Evolutionary conservation across 2,113 vertebrate species (phyloP).

Genomic region (Epinephelus fuscoguttatus): DNA sequence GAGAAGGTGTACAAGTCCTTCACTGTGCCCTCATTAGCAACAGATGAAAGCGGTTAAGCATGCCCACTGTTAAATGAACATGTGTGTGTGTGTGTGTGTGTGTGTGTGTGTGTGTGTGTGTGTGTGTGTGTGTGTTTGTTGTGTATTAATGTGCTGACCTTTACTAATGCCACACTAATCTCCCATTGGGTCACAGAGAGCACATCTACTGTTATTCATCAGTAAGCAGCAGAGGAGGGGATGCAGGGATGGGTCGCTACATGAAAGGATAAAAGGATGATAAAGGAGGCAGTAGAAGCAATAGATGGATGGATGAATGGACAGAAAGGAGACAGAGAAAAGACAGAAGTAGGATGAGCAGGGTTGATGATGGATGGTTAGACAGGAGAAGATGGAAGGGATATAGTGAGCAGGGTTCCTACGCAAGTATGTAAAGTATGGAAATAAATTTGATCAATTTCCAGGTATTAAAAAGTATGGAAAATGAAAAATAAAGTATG

Average conservation of each 20-base stretch:
- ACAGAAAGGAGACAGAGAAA: conserved; percentile 21
- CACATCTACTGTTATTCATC: conserved; percentile 81
- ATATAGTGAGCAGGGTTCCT: background rate
- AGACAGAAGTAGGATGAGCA: conserved; percentile 8
- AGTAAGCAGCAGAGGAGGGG: conserved; percentile 45
- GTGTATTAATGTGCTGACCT: conserved; percentile 89
- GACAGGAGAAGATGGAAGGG: conserved; percentile 9
- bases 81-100: conserved; percentile 4
- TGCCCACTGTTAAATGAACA: conserved; percentile 31
- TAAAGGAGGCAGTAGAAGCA: conserved; percentile 56
- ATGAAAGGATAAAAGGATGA: conserved; percentile 36
- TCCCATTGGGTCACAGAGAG: conserved; percentile 91
- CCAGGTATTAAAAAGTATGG: too few species aligned
- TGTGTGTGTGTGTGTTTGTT: conserved; percentile 50
- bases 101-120: background rate
- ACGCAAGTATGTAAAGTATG: too few species aligned
- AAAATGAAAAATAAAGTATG: too few species aligned
- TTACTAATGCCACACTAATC: conserved; percentile 93
- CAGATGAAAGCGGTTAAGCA: conserved; percentile 50
- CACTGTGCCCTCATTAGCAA: conserved; percentile 79
- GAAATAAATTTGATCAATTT: too few species aligned
- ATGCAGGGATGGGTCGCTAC: conserved; percentile 68
- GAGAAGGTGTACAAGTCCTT: conserved; percentile 66
- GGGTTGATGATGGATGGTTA: conserved; percentile 33
- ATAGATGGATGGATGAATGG: conserved; percentile 31